A percentile compares a stretch with the other conserved stretches of the same genome.
phyloP scores from a whole-genome alignment of 92 coral and sea anemone genomes.

The Porites lobata region DNA sequence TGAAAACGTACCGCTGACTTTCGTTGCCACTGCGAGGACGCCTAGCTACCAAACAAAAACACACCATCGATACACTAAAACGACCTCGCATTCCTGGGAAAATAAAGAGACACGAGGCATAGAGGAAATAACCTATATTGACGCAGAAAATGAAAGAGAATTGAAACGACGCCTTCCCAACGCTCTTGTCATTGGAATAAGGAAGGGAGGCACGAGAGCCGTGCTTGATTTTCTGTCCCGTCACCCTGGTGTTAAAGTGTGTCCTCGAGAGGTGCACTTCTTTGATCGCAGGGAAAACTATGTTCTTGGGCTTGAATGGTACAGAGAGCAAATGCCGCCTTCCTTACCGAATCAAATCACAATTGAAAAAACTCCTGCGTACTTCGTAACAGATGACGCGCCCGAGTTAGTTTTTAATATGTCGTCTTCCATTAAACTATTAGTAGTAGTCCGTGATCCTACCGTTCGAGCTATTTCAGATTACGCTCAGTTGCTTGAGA shows the following conservation, averaged over 20 bases:
- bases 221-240: slow-evolving; percentile 84
- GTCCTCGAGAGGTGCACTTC: slow-evolving; percentile 89
- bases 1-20: background rate
- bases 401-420: slow-evolving; percentile 75
- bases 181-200: slow-evolving; percentile 92
- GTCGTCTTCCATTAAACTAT: slow-evolving; percentile 80
- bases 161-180: slow-evolving; percentile 82
- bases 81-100: background rate
- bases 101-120: background rate
- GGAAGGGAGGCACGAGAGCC: slow-evolving; percentile 97
- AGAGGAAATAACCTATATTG: background rate
- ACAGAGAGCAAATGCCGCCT: slow-evolving; percentile 83
- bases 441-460: slow-evolving; percentile 96
- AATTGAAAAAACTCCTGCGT: slow-evolving; percentile 94
- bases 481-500: slow-evolving; percentile 82
- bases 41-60: background rate
- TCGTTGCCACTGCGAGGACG: background rate
- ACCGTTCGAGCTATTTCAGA: slow-evolving; percentile 93
- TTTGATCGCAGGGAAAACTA: slow-evolving; percentile 85
- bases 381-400: slow-evolving; percentile 78
- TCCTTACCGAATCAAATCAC: slow-evolving; percentile 78
- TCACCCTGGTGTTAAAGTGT: slow-evolving; percentile 89
- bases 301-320: slow-evolving; percentile 88
- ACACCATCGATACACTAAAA: background rate
- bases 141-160: slow-evolving; percentile 16